Evolutionary conservation across 2,888 invertebrate genomes (phyloP).

Genomic region (Geophilus truncorum): DNA sequence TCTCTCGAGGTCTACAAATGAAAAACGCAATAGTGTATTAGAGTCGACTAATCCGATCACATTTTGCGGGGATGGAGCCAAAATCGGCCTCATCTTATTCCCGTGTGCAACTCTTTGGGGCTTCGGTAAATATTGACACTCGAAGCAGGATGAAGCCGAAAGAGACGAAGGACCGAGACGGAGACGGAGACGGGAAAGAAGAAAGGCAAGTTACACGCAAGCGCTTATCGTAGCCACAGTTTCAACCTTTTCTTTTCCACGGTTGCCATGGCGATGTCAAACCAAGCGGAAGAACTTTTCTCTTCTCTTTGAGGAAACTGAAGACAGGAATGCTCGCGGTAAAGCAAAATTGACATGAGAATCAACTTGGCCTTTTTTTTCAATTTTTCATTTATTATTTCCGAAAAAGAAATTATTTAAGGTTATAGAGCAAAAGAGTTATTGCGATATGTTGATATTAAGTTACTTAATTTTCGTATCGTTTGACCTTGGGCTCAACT

Average conservation of each 20-base stretch:
- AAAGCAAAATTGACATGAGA: background rate
- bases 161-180: slow-evolving; percentile 1
- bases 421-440: background rate
- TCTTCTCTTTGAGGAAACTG: background rate
- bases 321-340: background rate
- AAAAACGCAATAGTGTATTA: background rate
- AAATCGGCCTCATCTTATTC: slow-evolving; percentile 25
- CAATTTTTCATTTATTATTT: background rate
- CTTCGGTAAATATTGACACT: slow-evolving; percentile 31
- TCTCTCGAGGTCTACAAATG: background rate
- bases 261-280: slow-evolving; percentile 13
- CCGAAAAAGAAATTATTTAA: background rate
- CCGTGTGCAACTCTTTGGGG: background rate
- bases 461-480: background rate
- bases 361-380: background rate
- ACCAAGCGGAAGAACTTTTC: slow-evolving; percentile 3
- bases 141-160: background rate
- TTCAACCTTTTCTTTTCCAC: background rate
- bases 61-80: background rate
- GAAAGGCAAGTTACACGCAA: slow-evolving; percentile 2
- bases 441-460: background rate
- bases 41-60: background rate
- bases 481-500: too few species aligned
- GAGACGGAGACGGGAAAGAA: background rate
- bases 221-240: background rate